Base-by-base conservation (phyloP, 1,140 invertebrate species). In the Hylaeus volcanicus region DNA sequence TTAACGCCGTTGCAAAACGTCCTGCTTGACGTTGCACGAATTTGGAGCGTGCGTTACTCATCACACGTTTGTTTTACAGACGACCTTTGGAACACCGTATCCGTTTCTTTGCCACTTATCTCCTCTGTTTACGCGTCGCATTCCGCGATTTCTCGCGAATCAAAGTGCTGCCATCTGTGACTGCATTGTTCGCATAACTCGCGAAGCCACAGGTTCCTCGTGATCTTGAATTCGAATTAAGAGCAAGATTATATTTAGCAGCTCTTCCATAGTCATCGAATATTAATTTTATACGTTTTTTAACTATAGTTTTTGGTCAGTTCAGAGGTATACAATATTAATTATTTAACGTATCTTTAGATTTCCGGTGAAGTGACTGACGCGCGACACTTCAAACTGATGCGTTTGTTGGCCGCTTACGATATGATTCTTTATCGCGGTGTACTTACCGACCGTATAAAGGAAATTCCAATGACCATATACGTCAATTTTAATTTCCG, bases 51-150 rank as follows among this genome's bases (percentile, higher is more conserved):
- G 60, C 41, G 73, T 63, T 63, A 69, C 65, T 12, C 3, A 15
- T 3, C 37, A 60, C 3, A 8, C 45, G 5, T 37, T 6, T 3
- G 15, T 37, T 53, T n/a, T 8, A n/a, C 58, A 53, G 8, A n/a
- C 55, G 79, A 80, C 55, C 79, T 80, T 80, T 80, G 64, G 41
- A 75, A 68, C 78, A n/a, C 11, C 39, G 60, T 60, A 69, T 75
- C 64, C 4, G 37, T 58, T 61, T 64, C 61, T 53, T 64, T 26
- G 12, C 1, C 4, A 69, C 55, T 82, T 86, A 86, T 86, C 85
- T 64, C n/a, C 14, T 41, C 60, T 81, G 39, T 82, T 86, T 68
- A 45, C 61, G 48, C 68, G 26, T 37, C 60, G 51, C 70, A 78
- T 82, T 85, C 60, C 55, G 39, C 48, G 55, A 78, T 82, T 72